phyloP scores from a whole-genome alignment of 2,113 vertebrate genomes.

The Pollachius pollachius region DNA sequence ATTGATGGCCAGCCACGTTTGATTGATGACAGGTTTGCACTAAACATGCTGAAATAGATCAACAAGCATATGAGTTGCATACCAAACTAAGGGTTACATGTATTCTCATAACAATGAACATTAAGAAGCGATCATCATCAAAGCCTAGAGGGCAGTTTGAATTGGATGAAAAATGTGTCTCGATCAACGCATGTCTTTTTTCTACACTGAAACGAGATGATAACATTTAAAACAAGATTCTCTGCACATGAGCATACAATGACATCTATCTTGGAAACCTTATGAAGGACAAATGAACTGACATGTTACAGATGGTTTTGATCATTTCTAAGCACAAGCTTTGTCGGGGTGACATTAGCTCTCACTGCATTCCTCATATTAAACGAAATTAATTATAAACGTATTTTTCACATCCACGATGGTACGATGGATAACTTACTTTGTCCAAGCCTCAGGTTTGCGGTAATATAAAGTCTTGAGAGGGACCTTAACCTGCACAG shows the following conservation, averaged over 20 bases:
- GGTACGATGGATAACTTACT: constrained; percentile 33
- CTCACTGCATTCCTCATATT: too few relatives aligned
- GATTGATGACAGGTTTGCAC: constrained; percentile 48
- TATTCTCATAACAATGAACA: neutral
- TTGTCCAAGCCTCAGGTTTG: constrained; percentile 6
- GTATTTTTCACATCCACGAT: neutral
- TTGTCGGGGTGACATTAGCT: too few relatives aligned
- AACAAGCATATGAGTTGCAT: constrained; percentile 9
- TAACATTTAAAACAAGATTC: too few relatives aligned
- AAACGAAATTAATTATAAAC: neutral
- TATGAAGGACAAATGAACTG: too few relatives aligned
- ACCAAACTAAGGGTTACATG: neutral
- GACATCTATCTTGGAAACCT: too few relatives aligned
- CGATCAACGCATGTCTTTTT: too few relatives aligned
- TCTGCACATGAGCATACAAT: too few relatives aligned
- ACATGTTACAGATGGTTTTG: too few relatives aligned
- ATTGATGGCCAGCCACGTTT: constrained; percentile 14
- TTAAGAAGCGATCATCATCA: neutral
- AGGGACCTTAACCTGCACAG: constrained; percentile 39
- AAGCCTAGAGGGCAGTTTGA: too few relatives aligned
- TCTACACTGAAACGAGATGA: too few relatives aligned
- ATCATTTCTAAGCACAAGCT: too few relatives aligned
- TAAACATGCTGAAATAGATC: constrained; percentile 38
- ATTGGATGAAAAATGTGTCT: too few relatives aligned
- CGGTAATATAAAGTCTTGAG: constrained; percentile 4